Evolutionary conservation across 2,797 vertebrate genomes (phyloP), one percentile per base, ranked within the genome.

Genomic region (Gymnopithys bicolor): DNA sequence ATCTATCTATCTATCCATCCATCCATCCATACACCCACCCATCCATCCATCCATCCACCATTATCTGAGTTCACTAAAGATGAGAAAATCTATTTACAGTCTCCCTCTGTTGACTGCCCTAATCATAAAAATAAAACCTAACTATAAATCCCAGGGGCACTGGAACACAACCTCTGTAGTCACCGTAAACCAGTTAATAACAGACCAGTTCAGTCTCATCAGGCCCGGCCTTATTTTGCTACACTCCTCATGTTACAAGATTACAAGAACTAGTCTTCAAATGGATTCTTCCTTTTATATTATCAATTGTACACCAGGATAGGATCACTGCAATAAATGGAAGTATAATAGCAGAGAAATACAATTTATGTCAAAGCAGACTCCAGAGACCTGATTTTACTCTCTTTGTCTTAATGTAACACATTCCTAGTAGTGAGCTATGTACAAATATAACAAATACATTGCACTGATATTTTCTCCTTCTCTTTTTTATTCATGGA

Each of bases 91-190:
- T 73, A 30, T 83, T 48, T 91, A 68, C 30, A 71, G 49, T 24
- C 33, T 67, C 48, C 59, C 43, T 83, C 37, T 87, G 30, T 59
- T 83, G 60, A 53, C 52, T 11, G 58, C 41, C 21, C 64, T 77
- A 53, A 85, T 75, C 49, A 87, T 68, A 94, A 93, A 46, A 90
- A 82, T 77, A 74, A 85, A 89, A 27, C 14, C 30, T 53, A 94
- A 85, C 43, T 51, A 53, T 41, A 89, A 83, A 89, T 87, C 78
- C 68, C 62, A 62, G 63, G 17, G 56, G 56, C 30, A 53, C 3
- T 85, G 60, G 39, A 95, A 91, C 48, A 68, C n/a, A 89, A 68
- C 30, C 27, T 74, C 52, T 75, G 33, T 13, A 1, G 0, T 43
- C 27, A 14, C 33, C 2, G 6, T 79, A 82, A 95, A 84, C 19